Percentiles rank a stretch among this genome's conserved stretches.
Evolutionary conservation across 2,888 invertebrate species (phyloP).

Genomic region (Agrochola macilenta): DNA sequence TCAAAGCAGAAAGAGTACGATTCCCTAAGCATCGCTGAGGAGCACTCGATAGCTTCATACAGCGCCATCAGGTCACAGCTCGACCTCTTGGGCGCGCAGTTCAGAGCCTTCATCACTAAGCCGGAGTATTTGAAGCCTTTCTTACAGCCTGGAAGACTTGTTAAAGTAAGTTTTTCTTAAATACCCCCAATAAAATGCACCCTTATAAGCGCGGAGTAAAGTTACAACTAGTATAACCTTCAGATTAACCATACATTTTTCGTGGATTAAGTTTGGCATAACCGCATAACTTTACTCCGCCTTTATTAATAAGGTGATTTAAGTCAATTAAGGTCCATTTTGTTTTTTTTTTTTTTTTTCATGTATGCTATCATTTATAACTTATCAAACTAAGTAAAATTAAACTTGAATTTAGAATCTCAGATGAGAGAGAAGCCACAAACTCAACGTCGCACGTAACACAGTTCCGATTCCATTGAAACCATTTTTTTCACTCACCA

Average conservation of each 20-base stretch:
- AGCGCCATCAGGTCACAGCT: conserved; percentile 96
- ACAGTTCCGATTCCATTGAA: background rate
- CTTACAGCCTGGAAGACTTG: conserved; percentile 97
- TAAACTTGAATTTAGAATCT: conserved; percentile 3
- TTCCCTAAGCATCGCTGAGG: conserved; percentile 92
- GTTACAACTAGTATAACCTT: background rate
- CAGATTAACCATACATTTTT: background rate
- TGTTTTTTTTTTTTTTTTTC: too few species aligned
- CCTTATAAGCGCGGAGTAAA: background rate
- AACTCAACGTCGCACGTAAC: background rate
- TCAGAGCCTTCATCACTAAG: conserved; percentile 94
- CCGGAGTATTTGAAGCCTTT: conserved; percentile 98
- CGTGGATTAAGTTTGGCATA: background rate
- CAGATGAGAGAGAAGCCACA: background rate
- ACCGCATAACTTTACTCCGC: background rate
- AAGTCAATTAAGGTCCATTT: too few species aligned
- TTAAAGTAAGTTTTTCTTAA: conserved; percentile 92
- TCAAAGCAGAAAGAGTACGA: conserved; percentile 92
- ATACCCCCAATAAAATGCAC: background rate
- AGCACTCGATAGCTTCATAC: conserved; percentile 95
- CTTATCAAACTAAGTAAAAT: background rate
- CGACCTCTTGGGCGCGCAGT: conserved; percentile 93
- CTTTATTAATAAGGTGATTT: too few species aligned
- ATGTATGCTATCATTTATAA: background rate
- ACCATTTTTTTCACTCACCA: too few species aligned